Evolutionary conservation across 30 jellyfish, hydroid and myxozoan species (phyloP), one percentile per base, ranked within the genome.

Genomic region (Pelagia noctiluca): DNA sequence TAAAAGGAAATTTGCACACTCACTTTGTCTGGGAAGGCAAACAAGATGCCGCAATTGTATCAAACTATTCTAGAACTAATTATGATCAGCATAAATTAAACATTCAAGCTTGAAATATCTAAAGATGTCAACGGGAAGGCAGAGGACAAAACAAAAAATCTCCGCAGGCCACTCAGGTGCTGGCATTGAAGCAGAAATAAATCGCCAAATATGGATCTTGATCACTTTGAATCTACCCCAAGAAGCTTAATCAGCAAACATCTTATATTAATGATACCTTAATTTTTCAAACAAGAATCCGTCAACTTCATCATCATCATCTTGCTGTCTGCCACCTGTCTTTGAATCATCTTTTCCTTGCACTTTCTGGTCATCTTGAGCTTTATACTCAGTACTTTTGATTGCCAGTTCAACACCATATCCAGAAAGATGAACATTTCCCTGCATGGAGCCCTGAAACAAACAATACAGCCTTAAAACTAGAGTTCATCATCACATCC

Each of bases 321-420:
- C 96, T 1, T 62, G 90, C 3, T 50, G 80, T 2, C 91, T 49
- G 22, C 96, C 86, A 42, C 82, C 80, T 49, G 66, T 82, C 52
- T 60, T 62, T 23, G 89, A 83, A 48, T 81, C 90, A 52, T 54
- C 82, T 35, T 54, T 42, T 33, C 88, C 88, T 31, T 80, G 88
- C n/a, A 92, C 98, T 47, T 94, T 94, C 67, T 94, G 99, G 50
- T 94, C 99, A 73, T 94, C 99, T 31, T 88, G 96, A 33, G 94
- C 95, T 29, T 80, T 94, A 54, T 94, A 94, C 63, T 94, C 99
- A 29, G 99, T 94, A 86, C 99, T 88, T 79, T 94, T 94, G 33
- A 94, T 89, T 18, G 99, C 99, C 47, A 94, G 95, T 35, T 94
- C 99, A 21, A 94, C 97, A 32, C 99, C 99, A 64, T 88, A 94